Conservation (phyloP, 2,888 invertebrate species). For the Cryptus armator region DNA sequence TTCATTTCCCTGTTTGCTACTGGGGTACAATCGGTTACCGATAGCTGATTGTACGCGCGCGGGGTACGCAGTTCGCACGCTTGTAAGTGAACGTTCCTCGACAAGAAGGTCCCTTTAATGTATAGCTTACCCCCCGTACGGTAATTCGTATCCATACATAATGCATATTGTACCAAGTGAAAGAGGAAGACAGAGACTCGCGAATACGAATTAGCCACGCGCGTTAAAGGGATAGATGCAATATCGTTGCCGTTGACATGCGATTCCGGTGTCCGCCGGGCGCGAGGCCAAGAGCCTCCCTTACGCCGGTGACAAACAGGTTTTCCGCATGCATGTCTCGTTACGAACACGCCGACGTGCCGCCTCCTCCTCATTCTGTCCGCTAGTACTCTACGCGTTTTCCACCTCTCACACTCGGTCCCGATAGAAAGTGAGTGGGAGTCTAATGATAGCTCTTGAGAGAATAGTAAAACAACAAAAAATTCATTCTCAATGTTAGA, state of each 20-base stretch:
- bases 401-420: conserved; percentile 45
- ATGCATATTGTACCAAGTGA: conserved; percentile 54
- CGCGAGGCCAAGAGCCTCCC: conserved; percentile 47
- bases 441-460: conserved; percentile 33
- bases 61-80: conserved; percentile 54
- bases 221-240: conserved; percentile 49
- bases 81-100: conserved; percentile 44
- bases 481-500: conserved; percentile 46
- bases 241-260: conserved; percentile 78
- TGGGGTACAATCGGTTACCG: not conserved
- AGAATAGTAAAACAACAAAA: conserved; percentile 20
- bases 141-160: conserved; percentile 65
- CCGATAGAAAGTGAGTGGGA: conserved; percentile 35
- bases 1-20: too few relatives aligned
- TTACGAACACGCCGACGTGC: conserved; percentile 49
- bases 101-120: conserved; percentile 38
- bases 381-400: conserved; percentile 14
- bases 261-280: conserved; percentile 74
- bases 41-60: conserved; percentile 6
- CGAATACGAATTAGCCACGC: conserved; percentile 50
- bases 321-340: conserved; percentile 74
- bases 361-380: not conserved
- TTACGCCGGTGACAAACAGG: conserved; percentile 75
- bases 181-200: conserved; percentile 16
- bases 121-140: conserved; percentile 51